A percentile compares a stretch with the other conserved stretches of the same genome.
Evolutionary conservation across 1,140 invertebrate genomes (phyloP).

Genomic region (Augochlora pura): DNA sequence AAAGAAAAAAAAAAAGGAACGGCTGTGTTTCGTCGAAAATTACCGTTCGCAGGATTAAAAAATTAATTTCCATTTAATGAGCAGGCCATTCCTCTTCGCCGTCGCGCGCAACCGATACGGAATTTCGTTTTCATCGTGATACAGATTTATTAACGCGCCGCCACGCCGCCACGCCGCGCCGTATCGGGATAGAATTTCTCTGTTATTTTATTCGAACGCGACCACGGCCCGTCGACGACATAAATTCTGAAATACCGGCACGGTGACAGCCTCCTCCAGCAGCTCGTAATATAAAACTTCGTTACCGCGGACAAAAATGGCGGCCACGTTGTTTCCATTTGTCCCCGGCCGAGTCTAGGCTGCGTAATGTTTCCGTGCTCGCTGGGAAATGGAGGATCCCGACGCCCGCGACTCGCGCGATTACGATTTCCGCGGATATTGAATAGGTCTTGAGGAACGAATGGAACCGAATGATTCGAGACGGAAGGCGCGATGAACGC

Average conservation of each 20-base stretch:
- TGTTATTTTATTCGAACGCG: conserved; percentile 15
- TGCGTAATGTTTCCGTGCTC: background rate
- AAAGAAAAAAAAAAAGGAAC: background rate
- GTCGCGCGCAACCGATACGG: background rate
- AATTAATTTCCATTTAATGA: background rate
- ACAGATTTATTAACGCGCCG: no score
- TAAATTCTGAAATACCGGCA: background rate
- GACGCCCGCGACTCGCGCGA: background rate
- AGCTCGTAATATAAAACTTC: conserved; percentile 22
- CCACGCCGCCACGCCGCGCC: no score
- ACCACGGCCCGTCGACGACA: background rate
- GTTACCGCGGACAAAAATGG: conserved; percentile 19
- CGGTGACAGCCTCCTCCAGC: conserved; percentile 3
- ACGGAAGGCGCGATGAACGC: no score
- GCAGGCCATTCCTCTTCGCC: background rate
- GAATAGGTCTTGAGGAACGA: background rate
- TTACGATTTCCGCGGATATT: background rate
- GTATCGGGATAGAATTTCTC: background rate
- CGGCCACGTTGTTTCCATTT: conserved; percentile 17
- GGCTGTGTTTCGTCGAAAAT: background rate
- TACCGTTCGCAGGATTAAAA: background rate
- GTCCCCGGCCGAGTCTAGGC: background rate
- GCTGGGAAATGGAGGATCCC: background rate
- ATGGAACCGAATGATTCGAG: background rate
- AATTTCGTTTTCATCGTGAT: no score